These are phyloP conservation scores for Lordiphosa fenestrarum DNA, from an alignment of 2,888 invertebrate genomes.

Conservation along the genomic window DNA sequence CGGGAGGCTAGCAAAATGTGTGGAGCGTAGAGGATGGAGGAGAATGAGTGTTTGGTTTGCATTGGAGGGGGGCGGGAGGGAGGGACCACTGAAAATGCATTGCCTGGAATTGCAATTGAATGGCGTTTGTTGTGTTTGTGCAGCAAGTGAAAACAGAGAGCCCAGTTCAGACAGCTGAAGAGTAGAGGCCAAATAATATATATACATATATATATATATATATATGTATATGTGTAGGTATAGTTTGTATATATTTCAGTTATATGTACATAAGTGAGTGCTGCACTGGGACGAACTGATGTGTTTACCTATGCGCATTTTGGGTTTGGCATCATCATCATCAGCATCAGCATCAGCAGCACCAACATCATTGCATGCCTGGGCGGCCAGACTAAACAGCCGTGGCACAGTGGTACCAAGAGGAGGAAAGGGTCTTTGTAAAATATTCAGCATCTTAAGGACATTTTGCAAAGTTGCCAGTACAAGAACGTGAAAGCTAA, in stretches of 20 bases:
- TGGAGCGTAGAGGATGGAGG: not conserved
- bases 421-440: constrained; percentile 16
- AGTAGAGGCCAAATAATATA: constrained; percentile 1
- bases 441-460: constrained; percentile 13
- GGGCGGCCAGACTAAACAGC: constrained; percentile 49
- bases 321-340: constrained; percentile 10
- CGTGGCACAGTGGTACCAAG: constrained; percentile 9
- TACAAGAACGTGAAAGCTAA: too few species aligned
- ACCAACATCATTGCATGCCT: constrained; percentile 34
- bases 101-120: constrained; percentile 63
- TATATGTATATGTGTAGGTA: not conserved
- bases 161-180: not conserved
- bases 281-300: constrained; percentile 23
- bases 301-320: constrained; percentile 43
- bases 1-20: constrained; percentile 15
- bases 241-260: constrained; percentile 4
- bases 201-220: not conserved
- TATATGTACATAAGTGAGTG: constrained; percentile 23
- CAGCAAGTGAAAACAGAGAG: constrained; percentile 62
- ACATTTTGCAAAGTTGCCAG: too few species aligned
- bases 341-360: not conserved
- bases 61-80: constrained; percentile 20
- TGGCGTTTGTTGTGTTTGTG: constrained; percentile 63
- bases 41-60: constrained; percentile 38
- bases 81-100: constrained; percentile 50